Percentiles rank a stretch among this genome's conserved stretches.
Conservation (phyloP, 2,888 invertebrate genomes). For the Stramonita haemastoma region DNA sequence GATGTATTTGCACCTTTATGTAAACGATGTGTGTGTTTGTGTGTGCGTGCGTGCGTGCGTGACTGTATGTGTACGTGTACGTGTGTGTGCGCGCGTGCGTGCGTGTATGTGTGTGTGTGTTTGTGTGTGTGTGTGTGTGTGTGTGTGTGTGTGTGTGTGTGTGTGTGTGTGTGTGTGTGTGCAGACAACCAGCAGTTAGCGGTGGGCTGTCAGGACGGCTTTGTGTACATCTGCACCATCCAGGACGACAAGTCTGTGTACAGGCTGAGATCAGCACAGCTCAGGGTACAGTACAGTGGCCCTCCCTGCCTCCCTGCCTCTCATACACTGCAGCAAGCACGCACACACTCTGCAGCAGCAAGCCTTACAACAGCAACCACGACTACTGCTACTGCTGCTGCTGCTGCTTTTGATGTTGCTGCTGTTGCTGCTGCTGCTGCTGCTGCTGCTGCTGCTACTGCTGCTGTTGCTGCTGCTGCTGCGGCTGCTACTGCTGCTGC, state of each 20-base stretch:
- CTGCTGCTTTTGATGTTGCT: neutral
- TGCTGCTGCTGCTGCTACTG: neutral
- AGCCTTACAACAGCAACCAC: neutral
- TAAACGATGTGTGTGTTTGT: neutral
- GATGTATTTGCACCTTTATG: too few species aligned
- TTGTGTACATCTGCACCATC: slow-evolving; percentile 88
- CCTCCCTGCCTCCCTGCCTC: too few species aligned
- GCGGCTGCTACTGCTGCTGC: neutral
- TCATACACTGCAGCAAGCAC: too few species aligned
- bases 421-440: neutral
- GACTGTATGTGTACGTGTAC: neutral
- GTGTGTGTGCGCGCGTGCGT: neutral
- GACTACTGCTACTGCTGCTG: neutral
- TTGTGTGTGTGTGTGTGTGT: neutral
- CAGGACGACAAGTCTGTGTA: slow-evolving; percentile 89
- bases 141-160: slow-evolving; percentile 19
- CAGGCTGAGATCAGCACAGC: slow-evolving; percentile 78
- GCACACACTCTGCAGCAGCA: neutral
- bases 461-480: neutral
- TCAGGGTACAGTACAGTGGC: slow-evolving; percentile 68
- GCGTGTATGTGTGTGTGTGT: neutral
- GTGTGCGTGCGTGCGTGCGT: neutral
- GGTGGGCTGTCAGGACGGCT: slow-evolving; percentile 93
- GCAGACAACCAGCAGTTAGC: slow-evolving; percentile 91
- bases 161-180: slow-evolving; percentile 50